A percentile compares a stretch with the other conserved stretches of the same genome.
phyloP scores from a whole-genome alignment of 1,140 invertebrate species.

The Pantala flavescens region DNA sequence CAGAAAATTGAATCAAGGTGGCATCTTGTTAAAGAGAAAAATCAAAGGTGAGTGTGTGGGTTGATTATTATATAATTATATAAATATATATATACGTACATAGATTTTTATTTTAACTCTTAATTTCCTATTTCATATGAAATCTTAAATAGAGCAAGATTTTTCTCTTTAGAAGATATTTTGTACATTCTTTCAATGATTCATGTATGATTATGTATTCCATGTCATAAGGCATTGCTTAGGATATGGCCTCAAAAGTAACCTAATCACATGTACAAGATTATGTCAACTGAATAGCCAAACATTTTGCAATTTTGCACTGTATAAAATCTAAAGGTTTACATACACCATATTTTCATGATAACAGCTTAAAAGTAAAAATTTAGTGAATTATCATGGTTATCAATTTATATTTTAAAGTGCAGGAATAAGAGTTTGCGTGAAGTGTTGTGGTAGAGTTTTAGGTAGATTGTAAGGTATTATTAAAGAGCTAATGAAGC shows the following conservation, averaged over 20 bases:
- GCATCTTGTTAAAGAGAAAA: background rate
- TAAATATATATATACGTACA: background rate
- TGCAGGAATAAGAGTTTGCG: background rate
- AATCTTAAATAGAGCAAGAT: background rate
- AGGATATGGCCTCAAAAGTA: background rate
- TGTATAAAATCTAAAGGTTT: background rate
- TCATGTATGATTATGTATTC: background rate
- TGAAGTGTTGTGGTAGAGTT: background rate
- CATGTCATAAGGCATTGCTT: background rate
- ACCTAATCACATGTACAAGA: background rate
- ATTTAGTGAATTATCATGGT: background rate
- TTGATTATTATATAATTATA: background rate
- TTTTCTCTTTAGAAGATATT: background rate
- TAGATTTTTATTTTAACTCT: background rate
- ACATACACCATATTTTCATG: slow-evolving; percentile 1
- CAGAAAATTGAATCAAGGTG: background rate
- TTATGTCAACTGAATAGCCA: background rate
- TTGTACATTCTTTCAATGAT: background rate
- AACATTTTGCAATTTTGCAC: background rate
- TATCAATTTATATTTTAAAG: background rate
- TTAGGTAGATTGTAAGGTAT: background rate
- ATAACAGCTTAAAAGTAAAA: background rate
- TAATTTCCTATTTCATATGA: background rate
- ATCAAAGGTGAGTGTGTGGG: too few species aligned
- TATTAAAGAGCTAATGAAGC: background rate